These are phyloP conservation scores for Prunella himalayana DNA, from an alignment of 2,113 vertebrate species.

Conservation along the genomic window DNA sequence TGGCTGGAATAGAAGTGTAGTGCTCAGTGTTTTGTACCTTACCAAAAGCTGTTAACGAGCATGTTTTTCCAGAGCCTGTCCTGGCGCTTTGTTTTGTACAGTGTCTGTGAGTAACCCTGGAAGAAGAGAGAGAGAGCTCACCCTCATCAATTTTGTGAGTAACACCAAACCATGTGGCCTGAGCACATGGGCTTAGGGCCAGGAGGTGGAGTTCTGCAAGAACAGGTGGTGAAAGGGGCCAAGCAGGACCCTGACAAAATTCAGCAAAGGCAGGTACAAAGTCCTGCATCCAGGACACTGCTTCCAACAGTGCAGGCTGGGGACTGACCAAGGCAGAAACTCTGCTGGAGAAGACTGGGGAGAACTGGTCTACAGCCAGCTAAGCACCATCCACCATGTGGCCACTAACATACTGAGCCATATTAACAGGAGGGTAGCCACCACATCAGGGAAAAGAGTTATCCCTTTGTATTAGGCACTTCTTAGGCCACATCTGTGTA, in stretches of 20 bases:
- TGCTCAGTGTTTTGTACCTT: not conserved
- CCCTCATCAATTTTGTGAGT: not conserved
- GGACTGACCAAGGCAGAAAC: not conserved
- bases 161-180: not conserved
- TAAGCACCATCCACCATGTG: not conserved
- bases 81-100: fast-evolving
- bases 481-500: not conserved
- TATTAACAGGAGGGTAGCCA: not conserved
- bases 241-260: not conserved
- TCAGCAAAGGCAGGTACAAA: not conserved
- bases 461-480: not conserved
- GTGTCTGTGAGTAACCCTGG: not conserved
- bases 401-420: not conserved
- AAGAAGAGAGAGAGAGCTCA: not conserved
- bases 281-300: not conserved
- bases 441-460: not conserved
- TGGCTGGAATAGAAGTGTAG: not conserved
- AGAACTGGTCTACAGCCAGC: not conserved
- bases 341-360: not conserved
- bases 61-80: not conserved
- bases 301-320: not conserved
- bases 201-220: not conserved
- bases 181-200: not conserved
- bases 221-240: not conserved
- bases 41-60: fast-evolving